Conservation (phyloP, 2,888 invertebrate species). For the Pristionchus exspectatus region DNA sequence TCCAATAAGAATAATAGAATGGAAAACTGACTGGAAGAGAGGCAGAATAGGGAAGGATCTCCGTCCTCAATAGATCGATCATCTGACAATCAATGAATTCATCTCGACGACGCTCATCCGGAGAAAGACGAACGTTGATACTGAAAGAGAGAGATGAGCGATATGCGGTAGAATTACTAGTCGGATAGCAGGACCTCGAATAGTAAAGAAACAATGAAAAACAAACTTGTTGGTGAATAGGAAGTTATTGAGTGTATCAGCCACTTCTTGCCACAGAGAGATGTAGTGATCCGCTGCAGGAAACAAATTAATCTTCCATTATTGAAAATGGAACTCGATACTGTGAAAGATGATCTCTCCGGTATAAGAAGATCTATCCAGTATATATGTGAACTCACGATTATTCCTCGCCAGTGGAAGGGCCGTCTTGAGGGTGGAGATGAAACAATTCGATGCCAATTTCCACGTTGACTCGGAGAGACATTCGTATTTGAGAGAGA, state of each 20-base stretch:
- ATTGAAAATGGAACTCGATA: no score
- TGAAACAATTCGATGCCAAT: conserved; percentile 87
- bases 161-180: background rate
- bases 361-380: no score
- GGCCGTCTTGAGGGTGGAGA: conserved; percentile 88
- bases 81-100: conserved; percentile 81
- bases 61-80: conserved; percentile 86
- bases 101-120: conserved; percentile 76
- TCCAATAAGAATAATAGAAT: background rate
- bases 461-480: conserved; percentile 90
- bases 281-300: conserved; percentile 68
- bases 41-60: conserved; percentile 49
- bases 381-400: no score
- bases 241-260: conserved; percentile 91
- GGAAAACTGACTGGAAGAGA: conserved; percentile 8
- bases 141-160: conserved; percentile 61
- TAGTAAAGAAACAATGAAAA: background rate
- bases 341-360: no score
- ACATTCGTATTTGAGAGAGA: conserved; percentile 89
- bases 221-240: conserved; percentile 88
- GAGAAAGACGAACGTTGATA: conserved; percentile 67
- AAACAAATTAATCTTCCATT: background rate
- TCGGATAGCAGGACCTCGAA: background rate
- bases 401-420: conserved; percentile 89
- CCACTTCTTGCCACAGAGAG: conserved; percentile 89